Conservation (phyloP, 64 coral and sea anemone genomes). For the Hydrozoanthus tunicans region DNA sequence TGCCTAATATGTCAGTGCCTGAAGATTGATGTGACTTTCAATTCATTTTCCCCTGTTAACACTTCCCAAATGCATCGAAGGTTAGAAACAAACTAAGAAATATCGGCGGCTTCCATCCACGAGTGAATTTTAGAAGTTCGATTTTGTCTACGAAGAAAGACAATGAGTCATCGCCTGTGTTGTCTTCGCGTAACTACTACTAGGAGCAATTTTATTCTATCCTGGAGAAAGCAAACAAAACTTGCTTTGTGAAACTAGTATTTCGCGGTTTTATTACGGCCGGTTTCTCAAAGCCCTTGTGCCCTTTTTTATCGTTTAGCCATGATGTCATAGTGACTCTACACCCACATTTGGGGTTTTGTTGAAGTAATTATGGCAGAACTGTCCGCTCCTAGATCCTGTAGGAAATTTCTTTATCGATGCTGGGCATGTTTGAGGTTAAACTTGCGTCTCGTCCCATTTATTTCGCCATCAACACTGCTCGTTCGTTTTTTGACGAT, state of each 20-base stretch:
- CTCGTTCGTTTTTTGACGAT: not conserved
- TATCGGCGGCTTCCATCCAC: not conserved
- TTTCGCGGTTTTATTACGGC: not conserved
- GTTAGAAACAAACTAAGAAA: not conserved
- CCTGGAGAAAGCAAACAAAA: not conserved
- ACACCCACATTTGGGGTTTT: not conserved
- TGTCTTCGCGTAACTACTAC: not conserved
- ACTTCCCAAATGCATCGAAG: not conserved
- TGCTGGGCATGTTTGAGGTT: constrained; percentile 25
- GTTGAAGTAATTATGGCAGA: not conserved
- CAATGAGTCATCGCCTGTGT: not conserved
- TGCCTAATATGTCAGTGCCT: not conserved
- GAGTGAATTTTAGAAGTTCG: not conserved
- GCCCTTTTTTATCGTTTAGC: not conserved
- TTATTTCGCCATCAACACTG: not conserved
- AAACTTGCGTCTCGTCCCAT: not conserved
- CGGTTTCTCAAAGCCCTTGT: not conserved
- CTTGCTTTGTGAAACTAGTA: not conserved
- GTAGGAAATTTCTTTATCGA: not conserved
- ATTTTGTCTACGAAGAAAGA: not conserved
- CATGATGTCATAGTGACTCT: constrained; percentile 50
- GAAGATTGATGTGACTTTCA: not conserved
- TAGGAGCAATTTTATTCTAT: not conserved
- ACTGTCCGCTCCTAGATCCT: constrained; percentile 37
- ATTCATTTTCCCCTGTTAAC: not conserved